phyloP scores from a whole-genome alignment of 2,888 invertebrate species.

The Archips xylosteana region DNA sequence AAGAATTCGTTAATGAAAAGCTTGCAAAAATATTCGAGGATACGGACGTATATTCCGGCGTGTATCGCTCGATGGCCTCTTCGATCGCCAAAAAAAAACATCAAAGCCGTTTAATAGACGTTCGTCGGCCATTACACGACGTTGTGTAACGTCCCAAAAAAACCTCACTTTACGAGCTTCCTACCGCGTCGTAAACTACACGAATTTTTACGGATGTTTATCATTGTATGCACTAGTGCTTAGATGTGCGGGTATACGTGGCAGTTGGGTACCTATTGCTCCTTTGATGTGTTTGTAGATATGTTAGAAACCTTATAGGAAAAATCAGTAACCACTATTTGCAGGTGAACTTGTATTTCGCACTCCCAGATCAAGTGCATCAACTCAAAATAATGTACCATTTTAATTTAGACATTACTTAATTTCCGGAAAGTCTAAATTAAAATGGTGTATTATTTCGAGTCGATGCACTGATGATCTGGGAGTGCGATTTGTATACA shows the following conservation, averaged over 20 bases:
- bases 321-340: not conserved
- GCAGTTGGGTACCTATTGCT: not conserved
- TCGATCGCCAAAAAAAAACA: not conserved
- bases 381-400: too few relatives aligned
- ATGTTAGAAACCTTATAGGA: not conserved
- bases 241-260: not conserved
- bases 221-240: not conserved
- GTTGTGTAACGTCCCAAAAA: slow-evolving; percentile 19
- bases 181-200: slow-evolving; percentile 51
- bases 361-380: too few relatives aligned
- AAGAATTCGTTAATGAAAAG: too few relatives aligned
- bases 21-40: too few relatives aligned
- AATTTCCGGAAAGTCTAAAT: too few relatives aligned
- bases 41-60: not conserved
- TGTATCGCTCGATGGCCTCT: not conserved
- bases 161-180: slow-evolving; percentile 54
- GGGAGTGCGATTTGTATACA: too few relatives aligned
- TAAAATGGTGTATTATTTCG: too few relatives aligned
- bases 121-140: not conserved
- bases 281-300: slow-evolving; percentile 1
- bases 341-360: too few relatives aligned
- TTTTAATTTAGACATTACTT: too few relatives aligned
- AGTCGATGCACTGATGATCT: too few relatives aligned
- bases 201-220: slow-evolving; percentile 23
- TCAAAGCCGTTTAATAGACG: not conserved